Evolutionary conservation across 2,888 invertebrate species (phyloP).

Genomic region (Dromius quadrimaculatus): DNA sequence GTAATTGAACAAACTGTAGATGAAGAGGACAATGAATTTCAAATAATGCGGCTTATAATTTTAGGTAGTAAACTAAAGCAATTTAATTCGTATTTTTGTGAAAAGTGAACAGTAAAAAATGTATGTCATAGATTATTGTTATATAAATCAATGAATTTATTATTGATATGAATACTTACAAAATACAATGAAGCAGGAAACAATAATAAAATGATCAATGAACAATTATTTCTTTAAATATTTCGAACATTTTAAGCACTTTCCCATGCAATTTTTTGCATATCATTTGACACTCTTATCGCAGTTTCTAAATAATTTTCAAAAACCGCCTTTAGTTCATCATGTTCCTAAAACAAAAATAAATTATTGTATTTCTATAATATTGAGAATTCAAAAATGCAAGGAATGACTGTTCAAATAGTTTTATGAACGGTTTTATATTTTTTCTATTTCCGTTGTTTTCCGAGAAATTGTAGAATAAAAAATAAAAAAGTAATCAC

Average conservation of each 20-base stretch:
- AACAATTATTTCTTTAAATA: neutral
- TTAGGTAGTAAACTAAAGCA: constrained; percentile 69
- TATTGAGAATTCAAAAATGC: too few species aligned
- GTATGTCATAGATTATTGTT: neutral
- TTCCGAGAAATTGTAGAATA: too few species aligned
- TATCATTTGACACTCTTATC: constrained; percentile 76
- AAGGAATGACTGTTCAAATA: too few species aligned
- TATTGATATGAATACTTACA: neutral
- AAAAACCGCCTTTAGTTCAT: constrained; percentile 73
- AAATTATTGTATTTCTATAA: too few species aligned
- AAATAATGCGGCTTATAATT: constrained; percentile 72
- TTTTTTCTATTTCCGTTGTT: too few species aligned
- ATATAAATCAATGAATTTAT: constrained; percentile 20
- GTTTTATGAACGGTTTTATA: too few species aligned
- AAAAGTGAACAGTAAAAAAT: constrained; percentile 31
- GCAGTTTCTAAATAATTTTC: constrained; percentile 76
- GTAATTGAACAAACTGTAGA: constrained; percentile 70
- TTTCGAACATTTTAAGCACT: neutral
- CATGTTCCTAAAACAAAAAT: constrained; percentile 68
- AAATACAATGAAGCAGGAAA: constrained; percentile 9
- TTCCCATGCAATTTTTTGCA: constrained; percentile 64
- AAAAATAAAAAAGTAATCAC: too few species aligned
- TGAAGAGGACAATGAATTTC: constrained; percentile 68
- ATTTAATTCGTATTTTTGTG: constrained; percentile 62
- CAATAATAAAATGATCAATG: neutral